Base-by-base conservation (phyloP, 2,113 vertebrate species). In the Eulemur macaco region DNA sequence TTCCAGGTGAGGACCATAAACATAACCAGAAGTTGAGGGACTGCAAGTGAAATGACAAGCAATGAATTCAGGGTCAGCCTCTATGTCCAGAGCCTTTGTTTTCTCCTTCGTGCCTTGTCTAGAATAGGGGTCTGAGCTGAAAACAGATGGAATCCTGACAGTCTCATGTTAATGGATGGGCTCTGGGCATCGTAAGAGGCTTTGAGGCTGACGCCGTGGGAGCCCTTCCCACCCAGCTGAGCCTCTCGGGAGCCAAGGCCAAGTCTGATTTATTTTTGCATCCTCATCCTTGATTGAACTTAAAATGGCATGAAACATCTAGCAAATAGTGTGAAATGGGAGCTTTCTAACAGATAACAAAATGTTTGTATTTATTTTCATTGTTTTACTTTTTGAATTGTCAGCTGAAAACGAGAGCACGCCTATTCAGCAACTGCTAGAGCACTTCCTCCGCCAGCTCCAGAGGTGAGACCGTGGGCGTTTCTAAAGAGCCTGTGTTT, bases 361-460 rank as follows among this genome's bases (percentile, higher is more conserved):
- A 47, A 4, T 27, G 1, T 56, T 96, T n/a, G 8, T 47, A 12
- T n/a, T 92, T 6, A 37, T 15, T 84, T 93, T 74, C 7, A 60
- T 89, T 88, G 78, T 45, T 0, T 98, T 89, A 37, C 18, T 94
- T 96, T 96, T 96, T 97, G 29, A 88, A 85, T 96, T 82, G 34
- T 18, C 98, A 98, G 97, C 98, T 98, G 99, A 99, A 97, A 99
- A 98, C 27, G 99, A 99, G 97, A 99, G 98, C 83, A 99, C 99
- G 0, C 99, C 99, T 0, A 99, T 99, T 37, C 99, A 99, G 94
- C 99, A 99, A 39, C 98, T 99, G 45, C 97, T 99, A 23, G 99
- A 99, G 89, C 99, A 99, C 97, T 99, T 99, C 92, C 98, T 99
- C 90, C 99, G 99, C 31, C 99, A 99, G 97, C 98, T 99, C 68